Base-by-base conservation (phyloP, 2,888 invertebrate species). In the Ormyrus thymus region DNA sequence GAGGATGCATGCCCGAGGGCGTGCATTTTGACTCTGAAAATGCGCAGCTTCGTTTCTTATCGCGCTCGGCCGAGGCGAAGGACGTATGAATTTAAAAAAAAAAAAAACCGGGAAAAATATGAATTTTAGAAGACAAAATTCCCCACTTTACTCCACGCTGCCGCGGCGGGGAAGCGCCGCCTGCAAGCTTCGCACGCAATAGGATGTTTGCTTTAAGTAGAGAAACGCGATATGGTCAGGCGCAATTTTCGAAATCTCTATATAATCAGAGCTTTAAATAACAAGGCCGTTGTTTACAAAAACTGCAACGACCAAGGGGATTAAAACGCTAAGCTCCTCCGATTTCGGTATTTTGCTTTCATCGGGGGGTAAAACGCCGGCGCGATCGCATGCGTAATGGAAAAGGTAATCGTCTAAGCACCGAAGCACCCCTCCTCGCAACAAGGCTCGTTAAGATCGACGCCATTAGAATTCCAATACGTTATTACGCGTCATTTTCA, bases 31-130 rank as follows among this genome's bases (percentile, higher is more conserved):
- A 58, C 65, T 70, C 48, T 10, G 48, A 58, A 76, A 56, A 68
- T 72, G 53, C 29, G 29, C 66, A 69, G 64, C 48, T 70, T 50
- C 10, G 13, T 56, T 73, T 70, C 73, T 64, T 69, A 78, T 69
- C 69, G 13, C 29, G 15, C 56, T 45, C 3, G 10, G 43, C 50
- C 13, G 48, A 51, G 15, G 6, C 6, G 1, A 45, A n/a, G 48
- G 53, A 65, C 45, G 62, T 73, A 73, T 77, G 59, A 71, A 77
- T 78, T 78, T 78, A 56, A 62, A 78, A 78, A 71, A 72, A 73
- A 62, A 45, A 71, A 72, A 73, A 62, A 56, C 46, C 13, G 10
- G 43, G 59, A 43, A 70, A 29, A 79, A 79, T 74, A 71, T 74
- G 51, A 76, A 79, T 73, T 76, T 78, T 72, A 65, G 55, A 66